phyloP scores from a whole-genome alignment of 2,113 vertebrate species.

The Podocnemis expansa region DNA sequence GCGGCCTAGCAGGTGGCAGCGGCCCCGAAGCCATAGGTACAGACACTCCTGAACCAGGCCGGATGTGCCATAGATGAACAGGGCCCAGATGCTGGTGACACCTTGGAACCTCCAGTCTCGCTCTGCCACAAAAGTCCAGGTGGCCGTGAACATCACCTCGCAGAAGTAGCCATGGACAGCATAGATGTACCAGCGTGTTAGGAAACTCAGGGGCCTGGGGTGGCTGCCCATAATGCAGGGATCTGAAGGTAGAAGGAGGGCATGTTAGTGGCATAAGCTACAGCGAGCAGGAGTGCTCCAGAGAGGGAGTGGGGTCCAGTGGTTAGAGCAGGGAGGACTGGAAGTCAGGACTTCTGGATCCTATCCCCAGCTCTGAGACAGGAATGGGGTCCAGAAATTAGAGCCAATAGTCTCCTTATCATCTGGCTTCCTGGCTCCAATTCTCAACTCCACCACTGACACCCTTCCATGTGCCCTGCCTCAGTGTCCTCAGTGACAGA shows the following conservation, averaged over 20 bases:
- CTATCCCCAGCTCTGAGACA: not conserved
- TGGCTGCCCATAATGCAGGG: not conserved
- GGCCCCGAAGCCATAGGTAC: constrained; percentile 23
- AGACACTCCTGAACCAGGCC: constrained; percentile 43
- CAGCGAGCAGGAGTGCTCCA: no score
- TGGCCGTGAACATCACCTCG: constrained; percentile 62
- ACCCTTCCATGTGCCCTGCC: not conserved
- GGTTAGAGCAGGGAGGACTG: not conserved
- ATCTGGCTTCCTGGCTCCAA: not conserved
- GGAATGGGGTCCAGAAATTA: not conserved
- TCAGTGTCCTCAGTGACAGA: not conserved
- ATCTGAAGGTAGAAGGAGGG: not conserved
- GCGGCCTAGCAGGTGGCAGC: not conserved
- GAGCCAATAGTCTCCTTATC: not conserved
- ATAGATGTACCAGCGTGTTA: constrained; percentile 61
- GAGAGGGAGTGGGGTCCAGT: not conserved
- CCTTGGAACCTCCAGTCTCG: constrained; percentile 55
- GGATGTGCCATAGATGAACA: constrained; percentile 62
- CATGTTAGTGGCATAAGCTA: not conserved
- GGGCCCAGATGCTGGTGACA: constrained; percentile 59
- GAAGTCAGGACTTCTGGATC: not conserved
- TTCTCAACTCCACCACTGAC: not conserved
- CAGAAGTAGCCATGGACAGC: constrained; percentile 63
- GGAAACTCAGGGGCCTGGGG: not conserved
- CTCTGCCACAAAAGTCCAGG: constrained; percentile 13